A percentile compares a stretch with the other conserved stretches of the same genome.
phyloP scores from a whole-genome alignment of 2,888 invertebrate genomes.

The Papilio protenor region DNA sequence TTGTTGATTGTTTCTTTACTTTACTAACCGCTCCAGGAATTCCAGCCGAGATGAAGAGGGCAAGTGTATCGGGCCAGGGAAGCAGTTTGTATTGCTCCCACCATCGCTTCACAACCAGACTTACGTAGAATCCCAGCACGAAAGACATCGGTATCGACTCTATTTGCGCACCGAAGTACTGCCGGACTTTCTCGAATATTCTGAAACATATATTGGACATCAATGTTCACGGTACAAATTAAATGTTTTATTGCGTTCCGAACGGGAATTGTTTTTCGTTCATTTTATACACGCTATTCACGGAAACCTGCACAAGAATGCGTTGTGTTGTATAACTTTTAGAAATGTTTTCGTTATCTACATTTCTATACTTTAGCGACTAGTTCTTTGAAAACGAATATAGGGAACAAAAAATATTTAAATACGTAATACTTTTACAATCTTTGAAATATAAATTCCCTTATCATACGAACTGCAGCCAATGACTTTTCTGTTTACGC shows the following conservation, averaged over 20 bases:
- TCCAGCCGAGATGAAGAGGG: slow-evolving; percentile 95
- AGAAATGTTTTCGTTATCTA: neutral
- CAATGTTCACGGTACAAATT: slow-evolving; percentile 25
- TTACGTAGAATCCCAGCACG: slow-evolving; percentile 97
- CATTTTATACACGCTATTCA: slow-evolving; percentile 25
- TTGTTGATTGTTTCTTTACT: slow-evolving; percentile 58
- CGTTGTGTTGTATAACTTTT: slow-evolving; percentile 24
- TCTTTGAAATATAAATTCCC: neutral
- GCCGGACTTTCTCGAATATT: slow-evolving; percentile 93
- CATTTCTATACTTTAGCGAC: slow-evolving; percentile 3
- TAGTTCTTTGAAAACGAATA: neutral
- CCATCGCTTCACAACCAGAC: slow-evolving; percentile 96
- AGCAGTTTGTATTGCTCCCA: slow-evolving; percentile 97
- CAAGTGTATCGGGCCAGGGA: slow-evolving; percentile 97
- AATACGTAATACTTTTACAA: neutral
- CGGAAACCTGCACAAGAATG: slow-evolving; percentile 35
- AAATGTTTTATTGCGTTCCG: slow-evolving; percentile 39
- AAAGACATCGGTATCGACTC: slow-evolving; percentile 98
- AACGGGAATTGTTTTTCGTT: slow-evolving; percentile 23
- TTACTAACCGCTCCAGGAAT: slow-evolving; percentile 95
- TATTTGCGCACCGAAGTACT: slow-evolving; percentile 94
- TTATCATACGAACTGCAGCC: neutral
- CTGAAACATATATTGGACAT: slow-evolving; percentile 79
- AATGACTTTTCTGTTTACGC: slow-evolving; percentile 9
- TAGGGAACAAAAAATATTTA: neutral